phyloP scores from a whole-genome alignment of 2,797 vertebrate genomes.

The Brotula barbata region DNA sequence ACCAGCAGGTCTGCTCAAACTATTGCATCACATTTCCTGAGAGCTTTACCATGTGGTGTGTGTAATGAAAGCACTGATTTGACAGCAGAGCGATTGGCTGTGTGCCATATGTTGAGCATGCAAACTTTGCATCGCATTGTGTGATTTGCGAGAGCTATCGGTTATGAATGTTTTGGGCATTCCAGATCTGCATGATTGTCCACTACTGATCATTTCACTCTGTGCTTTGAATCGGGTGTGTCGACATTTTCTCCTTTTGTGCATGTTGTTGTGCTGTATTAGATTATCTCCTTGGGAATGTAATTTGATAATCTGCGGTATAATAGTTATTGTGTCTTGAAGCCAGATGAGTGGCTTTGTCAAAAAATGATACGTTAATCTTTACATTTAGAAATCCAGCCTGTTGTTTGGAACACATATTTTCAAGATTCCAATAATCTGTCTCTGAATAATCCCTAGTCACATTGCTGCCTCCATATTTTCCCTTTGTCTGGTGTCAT shows the following conservation, averaged over 20 bases:
- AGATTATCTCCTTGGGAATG: conserved; percentile 21
- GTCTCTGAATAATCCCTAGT: conserved; percentile 34
- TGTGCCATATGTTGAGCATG: conserved; percentile 41
- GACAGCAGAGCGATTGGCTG: conserved; percentile 34
- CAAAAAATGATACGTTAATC: conserved; percentile 46
- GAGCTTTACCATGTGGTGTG: conserved; percentile 19
- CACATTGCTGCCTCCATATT: neutral
- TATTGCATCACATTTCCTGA: conserved; percentile 28
- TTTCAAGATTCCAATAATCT: conserved; percentile 45
- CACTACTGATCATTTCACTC: no score
- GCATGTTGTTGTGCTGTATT: no score
- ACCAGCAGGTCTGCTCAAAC: conserved; percentile 18
- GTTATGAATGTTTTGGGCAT: neutral
- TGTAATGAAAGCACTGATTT: conserved; percentile 26
- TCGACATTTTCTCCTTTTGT: no score
- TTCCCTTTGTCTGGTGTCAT: neutral
- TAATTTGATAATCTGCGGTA: conserved; percentile 39
- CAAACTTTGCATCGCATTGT: conserved; percentile 5
- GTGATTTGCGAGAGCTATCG: neutral
- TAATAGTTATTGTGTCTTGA: conserved; percentile 36
- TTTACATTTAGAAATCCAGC: conserved; percentile 42
- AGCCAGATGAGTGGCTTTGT: conserved; percentile 21
- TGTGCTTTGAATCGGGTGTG: no score
- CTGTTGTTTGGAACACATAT: conserved; percentile 47
- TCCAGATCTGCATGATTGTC: no score